Percentiles rank a stretch among this genome's conserved stretches.
These are phyloP conservation scores for Dicerorhinus sumatrensis DNA, from an alignment of 2,113 vertebrate genomes.

Conservation along the genomic window DNA sequence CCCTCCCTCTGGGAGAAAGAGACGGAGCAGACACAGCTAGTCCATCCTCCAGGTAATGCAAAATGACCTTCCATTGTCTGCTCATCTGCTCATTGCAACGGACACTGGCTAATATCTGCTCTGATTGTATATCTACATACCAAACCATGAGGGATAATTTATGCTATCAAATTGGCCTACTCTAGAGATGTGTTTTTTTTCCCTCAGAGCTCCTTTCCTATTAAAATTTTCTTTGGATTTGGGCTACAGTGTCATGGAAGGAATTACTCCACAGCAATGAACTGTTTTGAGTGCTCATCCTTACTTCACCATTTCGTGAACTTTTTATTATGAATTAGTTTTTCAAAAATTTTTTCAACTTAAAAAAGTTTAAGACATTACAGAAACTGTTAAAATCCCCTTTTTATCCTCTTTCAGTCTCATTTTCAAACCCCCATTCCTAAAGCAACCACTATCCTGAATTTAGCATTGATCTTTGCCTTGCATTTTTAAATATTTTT, in stretches of 20 bases:
- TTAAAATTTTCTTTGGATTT: background rate
- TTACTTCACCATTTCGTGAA: background rate
- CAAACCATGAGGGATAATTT: background rate
- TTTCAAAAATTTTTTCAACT: background rate
- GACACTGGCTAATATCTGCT: background rate
- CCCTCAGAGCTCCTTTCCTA: constrained; percentile 15
- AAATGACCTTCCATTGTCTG: background rate
- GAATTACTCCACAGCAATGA: background rate
- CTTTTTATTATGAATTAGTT: background rate
- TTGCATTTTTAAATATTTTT: background rate
- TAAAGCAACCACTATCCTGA: background rate
- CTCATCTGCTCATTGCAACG: background rate
- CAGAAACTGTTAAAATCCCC: background rate
- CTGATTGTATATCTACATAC: background rate
- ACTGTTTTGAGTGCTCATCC: background rate
- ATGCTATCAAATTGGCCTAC: background rate
- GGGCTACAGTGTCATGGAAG: background rate
- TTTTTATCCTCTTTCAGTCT: background rate
- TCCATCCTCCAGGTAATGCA: background rate
- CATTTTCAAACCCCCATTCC: background rate
- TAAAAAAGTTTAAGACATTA: background rate
- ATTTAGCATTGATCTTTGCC: background rate
- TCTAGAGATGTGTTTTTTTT: background rate
- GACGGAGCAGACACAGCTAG: background rate
- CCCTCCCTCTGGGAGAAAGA: background rate